phyloP scores from a whole-genome alignment of 2,113 vertebrate species.

The Phrynosoma blainvillii region DNA sequence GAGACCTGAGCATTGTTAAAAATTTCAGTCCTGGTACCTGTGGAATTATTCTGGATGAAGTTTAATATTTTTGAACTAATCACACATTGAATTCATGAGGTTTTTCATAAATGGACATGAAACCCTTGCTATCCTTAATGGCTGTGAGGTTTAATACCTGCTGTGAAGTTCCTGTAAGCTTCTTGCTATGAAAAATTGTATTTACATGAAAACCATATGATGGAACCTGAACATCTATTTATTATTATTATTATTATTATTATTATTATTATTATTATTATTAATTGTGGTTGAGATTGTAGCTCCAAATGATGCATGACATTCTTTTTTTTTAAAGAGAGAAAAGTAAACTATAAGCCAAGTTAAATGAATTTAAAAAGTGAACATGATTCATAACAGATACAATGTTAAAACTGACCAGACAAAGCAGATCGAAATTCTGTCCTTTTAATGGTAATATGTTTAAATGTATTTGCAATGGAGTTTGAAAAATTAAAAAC shows the following conservation, averaged over 20 bases:
- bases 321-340: slow-evolving; percentile 41
- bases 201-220: slow-evolving; percentile 57
- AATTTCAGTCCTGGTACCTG: background rate
- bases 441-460: slow-evolving; percentile 73
- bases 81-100: background rate
- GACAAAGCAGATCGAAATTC: slow-evolving; percentile 75
- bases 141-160: slow-evolving; percentile 14
- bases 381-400: slow-evolving; percentile 76
- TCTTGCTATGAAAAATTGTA: slow-evolving; percentile 66
- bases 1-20: background rate
- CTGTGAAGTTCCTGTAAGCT: slow-evolving; percentile 58
- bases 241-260: slow-evolving; percentile 51
- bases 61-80: background rate
- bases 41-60: background rate
- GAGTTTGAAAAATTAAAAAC: slow-evolving; percentile 75
- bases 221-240: slow-evolving; percentile 49
- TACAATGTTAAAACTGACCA: slow-evolving; percentile 70
- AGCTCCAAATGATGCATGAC: slow-evolving; percentile 67
- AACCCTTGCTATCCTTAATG: background rate
- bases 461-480: slow-evolving; percentile 74
- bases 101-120: slow-evolving; percentile 1
- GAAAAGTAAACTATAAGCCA: slow-evolving; percentile 66
- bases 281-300: slow-evolving; percentile 60
- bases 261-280: slow-evolving; percentile 68
- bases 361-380: slow-evolving; percentile 76